Evolutionary conservation across 2,797 vertebrate genomes (phyloP).

Genomic region (Leptoclinus maculatus): DNA sequence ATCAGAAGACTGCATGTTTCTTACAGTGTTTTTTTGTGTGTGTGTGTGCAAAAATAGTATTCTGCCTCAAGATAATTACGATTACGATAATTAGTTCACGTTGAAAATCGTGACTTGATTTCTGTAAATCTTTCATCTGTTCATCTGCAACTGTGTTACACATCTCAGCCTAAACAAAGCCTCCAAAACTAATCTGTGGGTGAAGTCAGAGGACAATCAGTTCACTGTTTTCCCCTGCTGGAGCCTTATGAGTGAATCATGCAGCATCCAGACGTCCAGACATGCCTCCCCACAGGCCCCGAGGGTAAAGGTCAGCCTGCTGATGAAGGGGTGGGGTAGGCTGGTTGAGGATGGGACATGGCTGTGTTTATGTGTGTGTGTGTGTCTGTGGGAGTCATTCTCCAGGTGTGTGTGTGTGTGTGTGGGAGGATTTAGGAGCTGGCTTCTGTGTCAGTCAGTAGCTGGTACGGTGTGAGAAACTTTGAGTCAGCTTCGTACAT

Average conservation of each 20-base stretch:
- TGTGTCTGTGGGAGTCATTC: background rate
- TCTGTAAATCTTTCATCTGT: constrained; percentile 30
- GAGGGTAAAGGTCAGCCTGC: constrained; percentile 49
- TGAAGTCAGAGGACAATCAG: constrained; percentile 58
- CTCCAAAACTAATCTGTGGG: constrained; percentile 42
- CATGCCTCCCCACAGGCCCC: constrained; percentile 52
- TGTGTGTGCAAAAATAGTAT: background rate
- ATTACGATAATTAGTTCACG: background rate
- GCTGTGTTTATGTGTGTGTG: background rate
- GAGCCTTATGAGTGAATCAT: constrained; percentile 62
- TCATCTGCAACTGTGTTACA: constrained; percentile 41
- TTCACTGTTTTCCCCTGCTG: constrained; percentile 53
- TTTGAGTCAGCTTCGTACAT: constrained; percentile 7
- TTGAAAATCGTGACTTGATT: background rate
- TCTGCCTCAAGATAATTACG: background rate
- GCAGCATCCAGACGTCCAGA: constrained; percentile 70
- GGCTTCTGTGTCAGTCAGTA: constrained; percentile 38
- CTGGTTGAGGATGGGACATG: constrained; percentile 1
- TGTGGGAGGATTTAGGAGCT: constrained; percentile 43
- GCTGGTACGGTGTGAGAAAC: constrained; percentile 42
- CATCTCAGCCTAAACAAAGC: constrained; percentile 55
- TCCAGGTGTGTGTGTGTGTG: constrained; percentile 5
- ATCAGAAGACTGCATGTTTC: background rate
- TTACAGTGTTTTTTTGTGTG: background rate
- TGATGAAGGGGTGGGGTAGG: constrained; percentile 39